Conservation (phyloP, 2,113 vertebrate species). For the Muntiacus muntjak region DNA sequence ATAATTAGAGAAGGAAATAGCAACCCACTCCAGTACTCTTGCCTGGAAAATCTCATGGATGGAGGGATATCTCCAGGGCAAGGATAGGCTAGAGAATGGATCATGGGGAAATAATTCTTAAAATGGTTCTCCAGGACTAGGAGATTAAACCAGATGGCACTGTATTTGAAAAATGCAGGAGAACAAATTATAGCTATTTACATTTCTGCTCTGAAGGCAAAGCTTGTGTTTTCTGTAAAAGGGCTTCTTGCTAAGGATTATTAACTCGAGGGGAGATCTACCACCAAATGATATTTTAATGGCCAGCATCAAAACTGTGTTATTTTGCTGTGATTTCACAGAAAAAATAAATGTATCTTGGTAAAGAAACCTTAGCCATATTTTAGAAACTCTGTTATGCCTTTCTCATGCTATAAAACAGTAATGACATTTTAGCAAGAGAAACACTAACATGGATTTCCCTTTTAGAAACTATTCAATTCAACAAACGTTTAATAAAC, state of each 20-base stretch:
- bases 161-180: not conserved
- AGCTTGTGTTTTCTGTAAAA: not conserved
- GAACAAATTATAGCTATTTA: conserved; percentile 10
- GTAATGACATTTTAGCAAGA: not conserved
- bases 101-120: not conserved
- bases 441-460: not conserved
- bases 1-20: not conserved
- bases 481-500: not conserved
- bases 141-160: not conserved
- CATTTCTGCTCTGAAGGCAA: conserved; percentile 26
- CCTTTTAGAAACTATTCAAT: not conserved
- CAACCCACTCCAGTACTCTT: no score
- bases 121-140: not conserved
- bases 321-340: conserved; percentile 21
- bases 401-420: conserved; percentile 26
- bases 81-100: not conserved
- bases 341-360: not conserved
- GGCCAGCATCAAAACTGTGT: conserved; percentile 12
- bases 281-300: conserved; percentile 55
- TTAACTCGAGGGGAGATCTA: not conserved
- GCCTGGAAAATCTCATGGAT: no score
- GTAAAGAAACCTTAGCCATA: not conserved
- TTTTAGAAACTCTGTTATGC: conserved; percentile 24
- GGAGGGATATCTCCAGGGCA: not conserved
- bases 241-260: conserved; percentile 40